Percentiles rank a stretch among this genome's conserved stretches.
Evolutionary conservation across 1,140 invertebrate species (phyloP).

Genomic region (Danaus plexippus): DNA sequence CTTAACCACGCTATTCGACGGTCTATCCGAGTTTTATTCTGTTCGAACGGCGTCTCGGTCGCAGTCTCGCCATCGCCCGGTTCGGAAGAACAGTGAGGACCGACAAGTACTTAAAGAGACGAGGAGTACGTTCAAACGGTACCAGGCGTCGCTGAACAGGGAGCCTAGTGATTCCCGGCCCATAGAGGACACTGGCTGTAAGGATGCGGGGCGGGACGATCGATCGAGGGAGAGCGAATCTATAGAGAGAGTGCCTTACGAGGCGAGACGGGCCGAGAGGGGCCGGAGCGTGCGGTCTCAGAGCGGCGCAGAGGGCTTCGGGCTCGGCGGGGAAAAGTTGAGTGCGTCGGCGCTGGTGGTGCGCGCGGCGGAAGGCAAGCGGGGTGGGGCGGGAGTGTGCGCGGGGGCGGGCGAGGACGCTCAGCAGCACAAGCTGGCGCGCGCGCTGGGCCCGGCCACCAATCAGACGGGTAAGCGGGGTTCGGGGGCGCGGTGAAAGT

Average conservation of each 20-base stretch:
- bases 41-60: constrained; percentile 70
- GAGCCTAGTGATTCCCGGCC: constrained; percentile 11
- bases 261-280: background rate
- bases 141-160: constrained; percentile 41
- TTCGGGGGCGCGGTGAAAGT: constrained; percentile 49
- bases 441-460: constrained; percentile 55
- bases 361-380: constrained; percentile 33
- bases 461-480: constrained; percentile 73
- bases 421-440: constrained; percentile 56
- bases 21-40: constrained; percentile 87
- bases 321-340: constrained; percentile 73
- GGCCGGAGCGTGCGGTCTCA: too few species aligned
- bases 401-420: constrained; percentile 72
- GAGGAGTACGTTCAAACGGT: constrained; percentile 56
- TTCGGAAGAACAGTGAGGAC: constrained; percentile 24
- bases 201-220: background rate
- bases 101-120: constrained; percentile 59
- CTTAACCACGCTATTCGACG: constrained; percentile 85
- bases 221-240: background rate
- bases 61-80: constrained; percentile 58
- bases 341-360: constrained; percentile 66
- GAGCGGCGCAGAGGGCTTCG: constrained; percentile 52
- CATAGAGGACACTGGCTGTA: constrained; percentile 8
- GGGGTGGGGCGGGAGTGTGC: constrained; percentile 73
- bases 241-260: background rate